Base-by-base conservation (phyloP, 2,797 vertebrate species). In the Danionella dracula region DNA sequence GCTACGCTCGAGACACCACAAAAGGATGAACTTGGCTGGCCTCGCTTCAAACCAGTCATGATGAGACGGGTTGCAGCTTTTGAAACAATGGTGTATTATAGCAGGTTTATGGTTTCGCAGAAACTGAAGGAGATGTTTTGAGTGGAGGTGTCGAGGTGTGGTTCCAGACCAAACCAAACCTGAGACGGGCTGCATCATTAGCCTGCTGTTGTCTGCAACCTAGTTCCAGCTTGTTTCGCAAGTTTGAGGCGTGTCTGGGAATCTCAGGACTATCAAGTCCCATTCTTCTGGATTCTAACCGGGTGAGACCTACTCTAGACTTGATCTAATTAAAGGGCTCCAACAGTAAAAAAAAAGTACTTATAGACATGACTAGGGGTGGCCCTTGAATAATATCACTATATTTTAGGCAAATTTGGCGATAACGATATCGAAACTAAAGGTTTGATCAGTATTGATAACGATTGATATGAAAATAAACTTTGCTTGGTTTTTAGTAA, bases 161-260 rank as follows among this genome's bases (percentile, higher is more conserved):
- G 68, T 57, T 62, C 73, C 34, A 59, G 21, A 44, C 50, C 17
- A 7, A 59, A 50, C 56, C 53, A 51, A 48, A 29, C 19, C 23
- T 13, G 58, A 79, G 74, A 79, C 61, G n/a, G 6, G 70, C 56
- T 49, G 66, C 72, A 40, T 76, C 72, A 78, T 71, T 69, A 23
- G 51, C 9, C 56, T 50, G 34, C 62, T 70, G 65, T 50, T 0
- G n/a, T 69, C 68, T 69, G 57, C 40, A 51, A 19, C 42, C 70
- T 76, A 32, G 77, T 40, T 71, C 23, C 64, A 46, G 7, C 40
- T 65, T 58, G 44, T 61, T 69, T 58, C 48, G 53, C 38, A 63
- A 48, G 54, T 31, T 27, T 57, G 38, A 65, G 40, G 73, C 64
- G 46, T 66, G 60, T 49, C 17, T 44, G 51, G 48, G 55, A 70